Percentiles rank a stretch among this genome's conserved stretches.
Evolutionary conservation across 1,140 invertebrate genomes (phyloP).

Genomic region (Nautilus pompilius): DNA sequence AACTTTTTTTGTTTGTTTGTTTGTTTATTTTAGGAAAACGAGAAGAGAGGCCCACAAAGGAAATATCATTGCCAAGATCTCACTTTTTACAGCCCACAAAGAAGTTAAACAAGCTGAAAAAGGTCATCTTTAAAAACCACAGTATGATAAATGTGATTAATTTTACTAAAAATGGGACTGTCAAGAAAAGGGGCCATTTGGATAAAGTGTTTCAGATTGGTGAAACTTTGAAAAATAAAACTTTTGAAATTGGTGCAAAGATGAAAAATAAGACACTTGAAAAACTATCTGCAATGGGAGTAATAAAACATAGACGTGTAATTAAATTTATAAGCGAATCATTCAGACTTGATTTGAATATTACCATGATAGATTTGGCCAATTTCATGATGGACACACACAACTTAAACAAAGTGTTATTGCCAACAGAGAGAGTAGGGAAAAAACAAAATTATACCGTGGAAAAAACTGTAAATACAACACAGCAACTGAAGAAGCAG

Average conservation of each 20-base stretch:
- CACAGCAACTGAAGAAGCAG: not conserved
- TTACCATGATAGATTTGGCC: constrained; percentile 39
- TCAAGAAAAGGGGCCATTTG: constrained; percentile 16
- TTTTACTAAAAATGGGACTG: constrained; percentile 12
- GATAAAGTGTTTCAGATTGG: constrained; percentile 32
- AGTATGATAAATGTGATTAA: constrained; percentile 7
- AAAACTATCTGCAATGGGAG: constrained; percentile 38
- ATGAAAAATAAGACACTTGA: constrained; percentile 45
- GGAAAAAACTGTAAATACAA: not conserved
- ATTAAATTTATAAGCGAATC: constrained; percentile 28
- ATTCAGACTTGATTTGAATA: constrained; percentile 32
- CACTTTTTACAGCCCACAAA: too few species aligned
- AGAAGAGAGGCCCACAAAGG: too few species aligned
- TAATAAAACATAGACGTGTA: constrained; percentile 20
- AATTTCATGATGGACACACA: constrained; percentile 1
- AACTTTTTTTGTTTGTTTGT: too few species aligned
- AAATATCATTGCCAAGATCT: too few species aligned
- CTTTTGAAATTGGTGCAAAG: constrained; percentile 26
- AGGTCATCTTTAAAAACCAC: constrained; percentile 1
- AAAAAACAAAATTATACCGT: not conserved
- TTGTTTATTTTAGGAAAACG: too few species aligned
- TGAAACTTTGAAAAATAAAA: constrained; percentile 36
- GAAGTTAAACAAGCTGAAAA: too few species aligned
- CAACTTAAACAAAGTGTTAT: not conserved
- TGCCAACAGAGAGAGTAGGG: not conserved